A percentile compares a stretch with the other conserved stretches of the same genome.
phyloP scores from a whole-genome alignment of 2,113 vertebrate species.

The Myanophis thanlyinensis region DNA sequence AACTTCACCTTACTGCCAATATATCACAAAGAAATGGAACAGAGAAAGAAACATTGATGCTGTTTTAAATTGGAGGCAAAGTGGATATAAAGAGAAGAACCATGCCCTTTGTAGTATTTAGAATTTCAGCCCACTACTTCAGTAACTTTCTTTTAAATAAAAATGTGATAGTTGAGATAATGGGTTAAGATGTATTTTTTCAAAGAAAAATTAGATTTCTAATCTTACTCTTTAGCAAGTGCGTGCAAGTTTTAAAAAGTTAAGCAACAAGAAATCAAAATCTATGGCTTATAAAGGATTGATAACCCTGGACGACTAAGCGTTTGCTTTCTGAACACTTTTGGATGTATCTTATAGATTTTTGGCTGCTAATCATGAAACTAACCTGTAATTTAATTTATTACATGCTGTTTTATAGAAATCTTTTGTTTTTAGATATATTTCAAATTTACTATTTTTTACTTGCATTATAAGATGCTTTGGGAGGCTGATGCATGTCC shows the following conservation, averaged over 20 bases:
- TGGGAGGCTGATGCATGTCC: neutral
- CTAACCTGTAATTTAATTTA: neutral
- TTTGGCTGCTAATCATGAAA: neutral
- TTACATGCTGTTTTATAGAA: neutral
- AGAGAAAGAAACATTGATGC: neutral
- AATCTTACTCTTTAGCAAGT: neutral
- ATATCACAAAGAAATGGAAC: neutral
- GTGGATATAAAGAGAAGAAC: neutral
- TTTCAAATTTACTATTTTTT: neutral
- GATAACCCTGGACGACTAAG: no score
- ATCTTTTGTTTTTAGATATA: neutral
- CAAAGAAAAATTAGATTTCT: neutral
- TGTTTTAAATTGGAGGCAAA: neutral
- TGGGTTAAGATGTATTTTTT: neutral
- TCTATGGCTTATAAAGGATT: neutral
- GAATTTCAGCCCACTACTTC: neutral
- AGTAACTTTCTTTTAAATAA: neutral
- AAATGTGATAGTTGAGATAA: neutral
- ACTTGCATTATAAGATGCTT: neutral
- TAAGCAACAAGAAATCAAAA: neutral
- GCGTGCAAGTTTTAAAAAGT: neutral
- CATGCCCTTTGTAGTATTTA: neutral
- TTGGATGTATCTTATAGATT: neutral
- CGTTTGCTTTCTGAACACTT: neutral
- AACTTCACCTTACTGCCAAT: neutral